These are phyloP conservation scores for Orchesella cincta DNA, from an alignment of 1,140 invertebrate species.

Conservation along the genomic window DNA sequence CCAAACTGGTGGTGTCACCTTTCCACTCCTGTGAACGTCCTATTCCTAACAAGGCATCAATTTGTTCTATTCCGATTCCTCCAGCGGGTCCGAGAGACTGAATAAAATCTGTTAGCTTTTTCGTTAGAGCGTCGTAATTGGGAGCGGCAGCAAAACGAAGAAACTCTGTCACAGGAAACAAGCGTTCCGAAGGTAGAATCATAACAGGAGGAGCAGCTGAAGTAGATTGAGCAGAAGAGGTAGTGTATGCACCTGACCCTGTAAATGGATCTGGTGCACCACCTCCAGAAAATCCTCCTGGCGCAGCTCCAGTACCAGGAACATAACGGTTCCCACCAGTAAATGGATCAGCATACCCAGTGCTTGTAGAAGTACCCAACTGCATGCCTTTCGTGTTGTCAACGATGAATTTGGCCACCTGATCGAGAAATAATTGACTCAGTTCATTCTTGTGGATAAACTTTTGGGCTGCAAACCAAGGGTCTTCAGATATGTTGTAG, in stretches of 20 bases:
- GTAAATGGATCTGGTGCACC: slow-evolving; percentile 55
- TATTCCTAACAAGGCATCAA: slow-evolving; percentile 63
- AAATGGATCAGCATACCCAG: slow-evolving; percentile 68
- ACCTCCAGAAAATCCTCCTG: neutral
- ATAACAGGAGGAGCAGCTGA: neutral
- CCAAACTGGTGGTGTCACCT: slow-evolving; percentile 60
- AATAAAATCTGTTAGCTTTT: slow-evolving; percentile 43
- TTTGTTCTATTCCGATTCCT: slow-evolving; percentile 58
- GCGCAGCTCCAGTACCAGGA: slow-evolving; percentile 51
- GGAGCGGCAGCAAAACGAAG: slow-evolving; percentile 47
- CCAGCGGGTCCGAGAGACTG: slow-evolving; percentile 29
- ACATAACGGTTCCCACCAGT: slow-evolving; percentile 64
- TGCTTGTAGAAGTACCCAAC: slow-evolving; percentile 48
- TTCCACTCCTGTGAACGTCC: slow-evolving; percentile 62
- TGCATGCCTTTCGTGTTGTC: slow-evolving; percentile 68
- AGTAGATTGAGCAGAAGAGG: neutral
- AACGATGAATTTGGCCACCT: slow-evolving; percentile 93
- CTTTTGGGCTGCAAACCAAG: slow-evolving; percentile 66
- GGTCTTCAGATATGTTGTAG: slow-evolving; percentile 76
- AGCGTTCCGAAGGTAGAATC: slow-evolving; percentile 16
- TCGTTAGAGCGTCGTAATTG: slow-evolving; percentile 37
- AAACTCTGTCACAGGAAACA: slow-evolving; percentile 34
- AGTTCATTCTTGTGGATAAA: slow-evolving; percentile 75
- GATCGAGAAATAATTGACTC: slow-evolving; percentile 83
- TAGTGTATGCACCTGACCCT: slow-evolving; percentile 55